Conservation (phyloP, 2,888 invertebrate genomes). For the Cremastinae sp. region DNA sequence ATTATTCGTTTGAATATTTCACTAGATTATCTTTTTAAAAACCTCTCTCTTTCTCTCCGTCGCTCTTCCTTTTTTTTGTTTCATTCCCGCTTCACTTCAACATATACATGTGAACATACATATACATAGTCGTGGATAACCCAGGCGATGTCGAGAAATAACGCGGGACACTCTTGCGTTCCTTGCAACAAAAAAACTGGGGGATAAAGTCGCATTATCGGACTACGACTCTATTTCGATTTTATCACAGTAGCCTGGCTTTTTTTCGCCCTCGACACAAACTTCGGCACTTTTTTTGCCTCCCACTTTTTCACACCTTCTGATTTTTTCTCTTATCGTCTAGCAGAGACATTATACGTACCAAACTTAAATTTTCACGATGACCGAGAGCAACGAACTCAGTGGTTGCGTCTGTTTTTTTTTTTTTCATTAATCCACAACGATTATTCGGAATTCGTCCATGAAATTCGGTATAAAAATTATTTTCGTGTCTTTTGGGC, state of each 20-base stretch:
- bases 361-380: slow-evolving; percentile 64
- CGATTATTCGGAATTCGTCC: slow-evolving; percentile 18
- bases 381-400: slow-evolving; percentile 64
- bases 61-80: slow-evolving; percentile 16
- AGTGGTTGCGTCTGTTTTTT: slow-evolving; percentile 30
- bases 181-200: slow-evolving; percentile 16
- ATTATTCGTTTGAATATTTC: slow-evolving; percentile 76
- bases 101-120: not conserved
- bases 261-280: slow-evolving; percentile 62
- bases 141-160: slow-evolving; percentile 59
- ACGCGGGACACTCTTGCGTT: slow-evolving; percentile 42
- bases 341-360: slow-evolving; percentile 53
- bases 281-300: slow-evolving; percentile 63
- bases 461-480: slow-evolving; percentile 11
- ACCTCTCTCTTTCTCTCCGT: slow-evolving; percentile 67
- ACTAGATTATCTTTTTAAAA: slow-evolving; percentile 78
- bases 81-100: slow-evolving; percentile 32
- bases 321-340: slow-evolving; percentile 2
- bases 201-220: slow-evolving; percentile 64
- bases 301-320: slow-evolving; percentile 13
- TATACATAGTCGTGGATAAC: slow-evolving; percentile 45
- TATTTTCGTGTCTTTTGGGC: slow-evolving; percentile 30
- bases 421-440: too few relatives aligned
- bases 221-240: slow-evolving; percentile 69
- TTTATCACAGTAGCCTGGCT: slow-evolving; percentile 78